Evolutionary conservation across 2,113 vertebrate genomes (phyloP).

Genomic region (Hemibagrus wyckioides): DNA sequence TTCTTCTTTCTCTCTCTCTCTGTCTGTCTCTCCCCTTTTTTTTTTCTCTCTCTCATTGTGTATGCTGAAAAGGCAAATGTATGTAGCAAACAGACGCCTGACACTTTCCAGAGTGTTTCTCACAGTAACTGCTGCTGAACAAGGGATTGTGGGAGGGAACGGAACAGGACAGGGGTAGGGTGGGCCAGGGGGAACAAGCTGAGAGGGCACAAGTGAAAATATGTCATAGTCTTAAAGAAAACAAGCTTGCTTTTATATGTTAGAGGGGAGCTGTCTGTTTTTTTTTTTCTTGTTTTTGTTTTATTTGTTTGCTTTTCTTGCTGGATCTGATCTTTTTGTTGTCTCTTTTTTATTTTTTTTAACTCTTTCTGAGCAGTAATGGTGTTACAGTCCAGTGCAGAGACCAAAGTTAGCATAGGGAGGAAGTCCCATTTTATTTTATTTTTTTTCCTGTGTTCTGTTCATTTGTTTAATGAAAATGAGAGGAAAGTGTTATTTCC

Average conservation of each 20-base stretch:
- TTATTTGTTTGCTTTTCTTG: conserved; percentile 30
- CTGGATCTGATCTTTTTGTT: conserved; percentile 34
- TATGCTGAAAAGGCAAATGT: conserved; percentile 60
- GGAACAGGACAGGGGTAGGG: conserved; percentile 22
- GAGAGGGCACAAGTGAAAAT: conserved; percentile 54
- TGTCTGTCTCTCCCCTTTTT: conserved; percentile 46
- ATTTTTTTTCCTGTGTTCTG: conserved; percentile 15
- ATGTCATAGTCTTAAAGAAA: conserved; percentile 58
- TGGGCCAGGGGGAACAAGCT: not conserved
- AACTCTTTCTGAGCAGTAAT: conserved; percentile 44
- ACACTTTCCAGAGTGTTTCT: conserved; percentile 61
- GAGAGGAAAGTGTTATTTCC: conserved; percentile 22
- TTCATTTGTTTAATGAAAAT: conserved; percentile 34
- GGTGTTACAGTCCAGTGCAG: conserved; percentile 63
- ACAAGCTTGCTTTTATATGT: conserved; percentile 49
- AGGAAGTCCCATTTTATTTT: conserved; percentile 12
- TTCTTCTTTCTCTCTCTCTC: conserved; percentile 50
- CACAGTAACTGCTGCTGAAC: conserved; percentile 66
- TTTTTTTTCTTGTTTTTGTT: not conserved
- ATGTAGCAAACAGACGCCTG: conserved; percentile 73
- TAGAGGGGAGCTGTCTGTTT: conserved; percentile 42
- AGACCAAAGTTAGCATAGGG: conserved; percentile 70
- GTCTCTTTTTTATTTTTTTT: conserved; percentile 43
- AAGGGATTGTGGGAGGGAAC: conserved; percentile 48
- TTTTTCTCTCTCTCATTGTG: conserved; percentile 44